Base-by-base conservation (phyloP, 2,888 invertebrate species). In the Drosophila picticornis region DNA sequence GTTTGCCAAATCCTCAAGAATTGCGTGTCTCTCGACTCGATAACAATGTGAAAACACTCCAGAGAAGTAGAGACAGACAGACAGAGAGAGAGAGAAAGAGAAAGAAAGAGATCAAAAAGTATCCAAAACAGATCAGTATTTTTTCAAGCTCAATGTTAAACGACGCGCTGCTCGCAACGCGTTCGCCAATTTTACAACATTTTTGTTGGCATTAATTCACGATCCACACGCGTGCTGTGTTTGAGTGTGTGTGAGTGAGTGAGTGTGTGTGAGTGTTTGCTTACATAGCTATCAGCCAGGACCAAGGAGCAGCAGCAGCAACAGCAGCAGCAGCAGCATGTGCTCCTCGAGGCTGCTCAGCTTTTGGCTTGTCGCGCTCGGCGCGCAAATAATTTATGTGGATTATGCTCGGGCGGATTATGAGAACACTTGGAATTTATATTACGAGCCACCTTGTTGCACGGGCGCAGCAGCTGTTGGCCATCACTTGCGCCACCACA, bases 381-480 rank as follows among this genome's bases (percentile, higher is more conserved):
- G 77, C 65, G 75, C 90, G 52, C 84, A 90, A 72, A 85, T 92
- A 79, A 88, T 92, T 82, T 88, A 91, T 91, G 92, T 93, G 91
- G 93, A 93, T 92, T 92, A 92, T 83, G 93, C 90, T 77, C 86
- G 91, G 75, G 92, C 93, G 90, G 94, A 95, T 91, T 94, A 95
- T 93, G 95, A 95, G 91, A 95, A 95, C 92, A 95, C 95, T 71
- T 95, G 95, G 94, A 95, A 95, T 92, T 94, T 95, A 93, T 96
- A 96, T 93, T 96, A 95, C 92, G 96, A 96, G 91, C 96, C 96
- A 91, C 96, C 96, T 25, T 96, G 96, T 93, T 96, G 96, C 93
- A 94, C 94, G 79, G 95, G 95, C 64, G 76, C 76, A 77, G 86
- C 93, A 84, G 94, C 94, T 91, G 94, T 94, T 90, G 94, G 93